Conservation (phyloP, 2,888 invertebrate genomes). For the Eilema sororculum region DNA sequence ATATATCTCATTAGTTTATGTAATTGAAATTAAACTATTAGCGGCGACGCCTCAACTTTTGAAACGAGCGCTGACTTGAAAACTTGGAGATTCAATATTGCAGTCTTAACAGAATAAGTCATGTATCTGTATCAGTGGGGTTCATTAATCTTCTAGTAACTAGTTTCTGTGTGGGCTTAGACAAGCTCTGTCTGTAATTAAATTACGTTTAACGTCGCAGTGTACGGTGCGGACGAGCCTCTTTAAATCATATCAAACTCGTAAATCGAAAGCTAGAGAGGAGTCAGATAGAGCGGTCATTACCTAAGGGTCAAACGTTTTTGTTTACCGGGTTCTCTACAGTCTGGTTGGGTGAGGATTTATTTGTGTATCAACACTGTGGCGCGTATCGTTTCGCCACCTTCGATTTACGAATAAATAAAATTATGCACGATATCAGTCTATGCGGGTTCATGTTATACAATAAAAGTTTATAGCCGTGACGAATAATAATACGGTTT, state of each 20-base stretch:
- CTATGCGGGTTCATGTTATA: slow-evolving; percentile 24
- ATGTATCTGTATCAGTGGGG: slow-evolving; percentile 65
- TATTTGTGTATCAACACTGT: slow-evolving; percentile 25
- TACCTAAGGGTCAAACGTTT: slow-evolving; percentile 40
- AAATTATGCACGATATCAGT: slow-evolving; percentile 18
- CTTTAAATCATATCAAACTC: slow-evolving; percentile 77
- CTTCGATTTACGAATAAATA: slow-evolving; percentile 30
- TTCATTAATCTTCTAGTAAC: slow-evolving; percentile 82
- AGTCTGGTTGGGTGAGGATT: slow-evolving; percentile 36
- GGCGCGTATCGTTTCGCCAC: slow-evolving; percentile 16
- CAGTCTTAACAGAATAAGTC: slow-evolving; percentile 52
- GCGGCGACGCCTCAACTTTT: slow-evolving; percentile 12
- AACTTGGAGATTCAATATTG: slow-evolving; percentile 53
- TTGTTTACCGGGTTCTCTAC: slow-evolving; percentile 37
- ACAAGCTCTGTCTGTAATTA: slow-evolving; percentile 80
- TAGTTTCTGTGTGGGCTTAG: slow-evolving; percentile 80
- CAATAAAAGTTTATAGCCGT: slow-evolving; percentile 19
- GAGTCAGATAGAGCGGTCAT: slow-evolving; percentile 50
- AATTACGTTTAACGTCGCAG: slow-evolving; percentile 74
- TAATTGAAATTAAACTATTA: slow-evolving; percentile 41
- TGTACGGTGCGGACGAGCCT: slow-evolving; percentile 62
- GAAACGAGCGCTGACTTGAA: slow-evolving; percentile 47
- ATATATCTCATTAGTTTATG: slow-evolving; percentile 46
- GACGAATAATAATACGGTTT: slow-evolving; percentile 22
- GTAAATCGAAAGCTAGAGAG: slow-evolving; percentile 58